phyloP scores from a whole-genome alignment of 2,888 invertebrate species.

The Rhamphomyia laevipes region DNA sequence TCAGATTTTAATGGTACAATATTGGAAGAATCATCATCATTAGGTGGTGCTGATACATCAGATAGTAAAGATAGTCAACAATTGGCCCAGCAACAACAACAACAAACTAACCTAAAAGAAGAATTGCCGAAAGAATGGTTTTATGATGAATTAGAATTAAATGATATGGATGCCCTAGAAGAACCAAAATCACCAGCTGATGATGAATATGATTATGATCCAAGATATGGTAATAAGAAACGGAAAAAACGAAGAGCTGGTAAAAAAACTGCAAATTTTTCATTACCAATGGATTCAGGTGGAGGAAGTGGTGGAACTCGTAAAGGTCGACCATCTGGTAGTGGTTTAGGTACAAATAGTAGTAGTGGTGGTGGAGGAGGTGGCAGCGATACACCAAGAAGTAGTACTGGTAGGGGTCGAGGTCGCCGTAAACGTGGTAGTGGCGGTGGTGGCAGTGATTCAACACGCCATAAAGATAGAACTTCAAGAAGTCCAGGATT shows the following conservation, averaged over 20 bases:
- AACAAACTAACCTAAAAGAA: constrained; percentile 56
- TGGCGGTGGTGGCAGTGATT: constrained; percentile 17
- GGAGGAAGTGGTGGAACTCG: neutral
- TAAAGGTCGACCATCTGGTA: constrained; percentile 15
- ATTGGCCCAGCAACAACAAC: constrained; percentile 45
- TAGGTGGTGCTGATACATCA: constrained; percentile 40
- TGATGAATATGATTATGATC: constrained; percentile 84
- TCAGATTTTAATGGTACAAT: constrained; percentile 35
- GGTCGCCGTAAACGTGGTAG: constrained; percentile 21
- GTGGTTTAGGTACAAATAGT: constrained; percentile 14
- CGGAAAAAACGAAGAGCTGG: constrained; percentile 35
- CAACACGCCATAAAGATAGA: constrained; percentile 10
- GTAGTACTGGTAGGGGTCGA: constrained; percentile 28
- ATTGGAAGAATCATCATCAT: constrained; percentile 35
- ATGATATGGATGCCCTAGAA: constrained; percentile 83
- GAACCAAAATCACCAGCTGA: constrained; percentile 85
- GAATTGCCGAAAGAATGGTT: constrained; percentile 76
- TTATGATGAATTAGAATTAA: constrained; percentile 78
- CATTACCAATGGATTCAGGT: neutral
- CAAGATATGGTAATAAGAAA: constrained; percentile 37
- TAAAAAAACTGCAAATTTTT: constrained; percentile 21
- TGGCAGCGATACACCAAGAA: constrained; percentile 21
- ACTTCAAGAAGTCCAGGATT: constrained; percentile 20
- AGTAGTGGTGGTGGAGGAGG: constrained; percentile 18
- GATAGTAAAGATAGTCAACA: constrained; percentile 74